These are phyloP conservation scores for Plebejus argus DNA, from an alignment of 2,888 invertebrate species.

Conservation along the genomic window DNA sequence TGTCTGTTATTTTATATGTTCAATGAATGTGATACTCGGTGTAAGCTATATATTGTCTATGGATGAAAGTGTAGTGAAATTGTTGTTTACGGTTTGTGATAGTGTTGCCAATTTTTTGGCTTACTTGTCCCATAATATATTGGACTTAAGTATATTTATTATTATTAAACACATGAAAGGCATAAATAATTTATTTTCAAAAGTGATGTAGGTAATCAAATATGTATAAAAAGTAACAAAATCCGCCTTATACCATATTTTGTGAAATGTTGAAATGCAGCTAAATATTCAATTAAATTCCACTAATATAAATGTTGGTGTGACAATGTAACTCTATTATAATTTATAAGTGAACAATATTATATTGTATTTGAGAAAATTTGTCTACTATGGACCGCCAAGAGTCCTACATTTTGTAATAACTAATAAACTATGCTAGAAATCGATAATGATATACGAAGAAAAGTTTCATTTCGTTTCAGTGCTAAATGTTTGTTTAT, in stretches of 20 bases:
- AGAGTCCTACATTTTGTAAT: neutral
- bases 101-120: neutral
- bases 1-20: conserved; percentile 34
- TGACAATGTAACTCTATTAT: neutral
- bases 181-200: neutral
- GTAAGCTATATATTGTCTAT: conserved; percentile 37
- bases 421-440: no score
- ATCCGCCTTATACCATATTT: neutral
- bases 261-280: neutral
- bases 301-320: neutral
- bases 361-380: neutral
- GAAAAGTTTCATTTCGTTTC: no score
- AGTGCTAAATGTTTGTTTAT: no score
- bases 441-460: no score
- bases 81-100: conserved; percentile 11
- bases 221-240: neutral
- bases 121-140: neutral
- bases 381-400: neutral
- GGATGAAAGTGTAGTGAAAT: conserved; percentile 32
- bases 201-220: neutral
- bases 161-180: neutral
- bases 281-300: neutral
- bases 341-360: neutral
- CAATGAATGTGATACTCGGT: conserved; percentile 43
- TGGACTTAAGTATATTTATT: neutral